These are phyloP conservation scores for Clarias macrocephalus DNA, from an alignment of 2,113 vertebrate genomes.

Conservation along the genomic window DNA sequence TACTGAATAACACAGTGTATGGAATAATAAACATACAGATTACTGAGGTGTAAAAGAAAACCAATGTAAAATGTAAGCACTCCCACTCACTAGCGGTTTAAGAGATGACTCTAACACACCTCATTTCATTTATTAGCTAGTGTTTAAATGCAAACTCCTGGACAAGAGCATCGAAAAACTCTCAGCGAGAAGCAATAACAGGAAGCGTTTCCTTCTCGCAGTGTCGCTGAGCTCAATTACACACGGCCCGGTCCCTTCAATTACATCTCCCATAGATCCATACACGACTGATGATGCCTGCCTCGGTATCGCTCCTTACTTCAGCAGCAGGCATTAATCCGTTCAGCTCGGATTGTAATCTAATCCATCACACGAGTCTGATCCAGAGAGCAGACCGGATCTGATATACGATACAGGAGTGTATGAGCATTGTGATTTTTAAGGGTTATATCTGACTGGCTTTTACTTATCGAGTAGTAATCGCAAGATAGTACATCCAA, in stretches of 20 bases:
- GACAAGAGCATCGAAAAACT: constrained; percentile 25
- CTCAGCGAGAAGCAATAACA: constrained; percentile 41
- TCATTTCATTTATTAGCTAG: neutral
- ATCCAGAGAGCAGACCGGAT: neutral
- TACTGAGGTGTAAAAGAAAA: neutral
- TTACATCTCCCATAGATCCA: constrained; percentile 74
- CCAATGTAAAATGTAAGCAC: neutral
- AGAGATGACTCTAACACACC: neutral
- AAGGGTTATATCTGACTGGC: neutral
- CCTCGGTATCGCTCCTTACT: constrained; percentile 63
- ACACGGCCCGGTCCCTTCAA: constrained; percentile 71
- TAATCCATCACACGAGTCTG: constrained; percentile 27
- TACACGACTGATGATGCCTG: constrained; percentile 69
- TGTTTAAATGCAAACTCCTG: neutral
- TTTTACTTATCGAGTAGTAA: neutral
- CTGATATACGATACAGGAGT: neutral
- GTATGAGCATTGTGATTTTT: neutral
- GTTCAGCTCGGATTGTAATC: constrained; percentile 3
- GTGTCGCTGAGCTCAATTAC: constrained; percentile 69
- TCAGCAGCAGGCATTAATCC: constrained; percentile 50
- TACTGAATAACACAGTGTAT: neutral
- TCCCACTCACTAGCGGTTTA: neutral
- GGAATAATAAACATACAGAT: neutral
- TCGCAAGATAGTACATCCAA: too few relatives aligned
- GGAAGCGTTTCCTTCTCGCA: constrained; percentile 47